Percentiles rank a stretch among this genome's conserved stretches.
phyloP scores from a whole-genome alignment of 2,113 vertebrate species.

The Spea bombifrons region DNA sequence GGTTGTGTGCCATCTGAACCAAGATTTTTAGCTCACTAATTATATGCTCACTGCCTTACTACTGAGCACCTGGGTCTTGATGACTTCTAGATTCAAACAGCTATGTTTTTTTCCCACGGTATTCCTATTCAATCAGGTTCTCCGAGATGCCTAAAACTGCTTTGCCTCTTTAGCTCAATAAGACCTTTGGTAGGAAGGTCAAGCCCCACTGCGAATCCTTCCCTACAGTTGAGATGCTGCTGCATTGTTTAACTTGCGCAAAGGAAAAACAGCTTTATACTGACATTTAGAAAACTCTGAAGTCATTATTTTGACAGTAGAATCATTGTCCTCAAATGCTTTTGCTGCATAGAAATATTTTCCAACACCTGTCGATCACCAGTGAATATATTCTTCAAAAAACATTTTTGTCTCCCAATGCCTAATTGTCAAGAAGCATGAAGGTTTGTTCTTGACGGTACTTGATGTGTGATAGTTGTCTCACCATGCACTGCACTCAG shows the following conservation, averaged over 20 bases:
- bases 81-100: constrained; percentile 4
- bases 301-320: constrained; percentile 55
- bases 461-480: too few species aligned
- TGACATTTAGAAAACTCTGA: constrained; percentile 51
- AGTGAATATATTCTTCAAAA: constrained; percentile 31
- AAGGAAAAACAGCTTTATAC: constrained; percentile 51
- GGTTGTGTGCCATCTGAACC: too few species aligned
- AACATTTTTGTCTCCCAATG: constrained; percentile 26
- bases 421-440: constrained; percentile 29
- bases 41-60: background rate
- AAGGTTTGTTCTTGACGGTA: too few species aligned
- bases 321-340: constrained; percentile 53
- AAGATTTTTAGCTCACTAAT: background rate
- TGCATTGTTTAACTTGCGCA: constrained; percentile 55
- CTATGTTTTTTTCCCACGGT: constrained; percentile 26
- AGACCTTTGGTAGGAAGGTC: constrained; percentile 52
- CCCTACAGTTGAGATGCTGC: constrained; percentile 53
- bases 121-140: constrained; percentile 38
- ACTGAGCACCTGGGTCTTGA: background rate
- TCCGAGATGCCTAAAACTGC: constrained; percentile 25
- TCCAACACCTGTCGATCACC: constrained; percentile 18
- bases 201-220: constrained; percentile 55
- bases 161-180: constrained; percentile 49
- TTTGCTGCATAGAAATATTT: constrained; percentile 47
- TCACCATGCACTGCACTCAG: too few species aligned